A percentile compares a stretch with the other conserved stretches of the same genome.
These are phyloP conservation scores for Ladona fulva DNA, from an alignment of 1,140 invertebrate species.

Conservation along the genomic window DNA sequence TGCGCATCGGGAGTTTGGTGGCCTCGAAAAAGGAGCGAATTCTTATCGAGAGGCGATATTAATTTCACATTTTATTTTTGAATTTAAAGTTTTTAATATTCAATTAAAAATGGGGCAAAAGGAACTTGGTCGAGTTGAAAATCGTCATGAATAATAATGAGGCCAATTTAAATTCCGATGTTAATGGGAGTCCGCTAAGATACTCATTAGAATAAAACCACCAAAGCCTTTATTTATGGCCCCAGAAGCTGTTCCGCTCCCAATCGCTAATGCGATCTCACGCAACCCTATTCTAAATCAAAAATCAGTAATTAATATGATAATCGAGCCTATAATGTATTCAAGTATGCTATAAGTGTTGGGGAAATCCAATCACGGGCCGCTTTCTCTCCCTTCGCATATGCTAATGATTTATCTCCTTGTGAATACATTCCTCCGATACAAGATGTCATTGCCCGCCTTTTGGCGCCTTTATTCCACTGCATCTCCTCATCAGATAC, in stretches of 20 bases:
- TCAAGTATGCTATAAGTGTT: conserved; percentile 10
- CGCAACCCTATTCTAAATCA: conserved; percentile 1
- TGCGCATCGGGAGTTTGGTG: too few species aligned
- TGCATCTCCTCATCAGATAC: too few species aligned
- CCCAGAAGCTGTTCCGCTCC: neutral
- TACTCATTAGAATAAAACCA: conserved; percentile 10
- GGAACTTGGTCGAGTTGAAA: neutral
- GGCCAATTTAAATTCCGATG: conserved; percentile 1
- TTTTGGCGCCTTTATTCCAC: too few species aligned
- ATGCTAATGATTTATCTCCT: too few species aligned
- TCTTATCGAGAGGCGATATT: too few species aligned
- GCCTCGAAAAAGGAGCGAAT: too few species aligned
- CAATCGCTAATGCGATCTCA: conserved; percentile 8
- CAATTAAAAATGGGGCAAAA: conserved; percentile 1
- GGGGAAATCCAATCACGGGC: neutral
- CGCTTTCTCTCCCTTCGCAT: neutral
- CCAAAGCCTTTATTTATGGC: conserved; percentile 9
- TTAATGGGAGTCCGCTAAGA: neutral
- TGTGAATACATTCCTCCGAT: too few species aligned
- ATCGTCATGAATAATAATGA: conserved; percentile 10
- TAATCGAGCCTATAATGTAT: neutral
- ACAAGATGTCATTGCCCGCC: too few species aligned
- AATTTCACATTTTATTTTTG: neutral
- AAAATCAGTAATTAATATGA: conserved; percentile 5
- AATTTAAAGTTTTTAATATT: conserved; percentile 1